phyloP scores from a whole-genome alignment of 1,140 invertebrate genomes.

The Charaxes varanes region DNA sequence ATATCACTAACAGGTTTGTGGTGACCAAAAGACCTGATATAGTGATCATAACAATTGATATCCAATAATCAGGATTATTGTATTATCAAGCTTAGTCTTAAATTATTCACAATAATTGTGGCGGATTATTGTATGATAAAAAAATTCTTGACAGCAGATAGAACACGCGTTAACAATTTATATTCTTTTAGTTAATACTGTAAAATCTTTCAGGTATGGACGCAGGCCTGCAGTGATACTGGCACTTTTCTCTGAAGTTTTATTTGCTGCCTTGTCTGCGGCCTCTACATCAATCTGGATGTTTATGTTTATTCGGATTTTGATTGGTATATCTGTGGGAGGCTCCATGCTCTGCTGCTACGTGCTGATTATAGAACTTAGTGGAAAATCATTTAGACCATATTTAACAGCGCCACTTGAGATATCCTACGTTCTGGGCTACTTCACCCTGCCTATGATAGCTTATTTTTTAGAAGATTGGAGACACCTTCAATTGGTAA shows the following conservation, averaged over 20 bases:
- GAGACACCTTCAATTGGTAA: conserved; percentile 77
- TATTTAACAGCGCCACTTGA: conserved; percentile 42
- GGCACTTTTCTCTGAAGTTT: conserved; percentile 73
- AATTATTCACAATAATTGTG: too few species aligned
- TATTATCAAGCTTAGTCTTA: too few species aligned
- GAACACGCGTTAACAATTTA: too few species aligned
- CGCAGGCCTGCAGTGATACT: conserved; percentile 76
- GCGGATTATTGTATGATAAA: too few species aligned
- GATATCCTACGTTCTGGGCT: conserved; percentile 49
- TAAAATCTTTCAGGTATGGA: conserved; percentile 73
- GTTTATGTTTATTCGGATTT: conserved; percentile 76
- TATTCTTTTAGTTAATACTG: conserved; percentile 42
- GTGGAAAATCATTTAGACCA: conserved; percentile 55
- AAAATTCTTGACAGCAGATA: too few species aligned
- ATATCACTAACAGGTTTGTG: too few species aligned
- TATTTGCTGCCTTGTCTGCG: conserved; percentile 75
- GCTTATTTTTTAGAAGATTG: conserved; percentile 80
- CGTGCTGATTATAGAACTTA: conserved; percentile 68
- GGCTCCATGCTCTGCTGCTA: conserved; percentile 78
- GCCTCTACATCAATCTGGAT: conserved; percentile 76
- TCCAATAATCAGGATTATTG: too few species aligned
- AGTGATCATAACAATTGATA: too few species aligned
- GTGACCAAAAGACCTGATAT: too few species aligned
- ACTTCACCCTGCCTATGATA: conserved; percentile 77
- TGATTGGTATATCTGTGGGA: conserved; percentile 76